These are phyloP conservation scores for Amblyjoppa proteus DNA, from an alignment of 2,888 invertebrate genomes.

Conservation along the genomic window DNA sequence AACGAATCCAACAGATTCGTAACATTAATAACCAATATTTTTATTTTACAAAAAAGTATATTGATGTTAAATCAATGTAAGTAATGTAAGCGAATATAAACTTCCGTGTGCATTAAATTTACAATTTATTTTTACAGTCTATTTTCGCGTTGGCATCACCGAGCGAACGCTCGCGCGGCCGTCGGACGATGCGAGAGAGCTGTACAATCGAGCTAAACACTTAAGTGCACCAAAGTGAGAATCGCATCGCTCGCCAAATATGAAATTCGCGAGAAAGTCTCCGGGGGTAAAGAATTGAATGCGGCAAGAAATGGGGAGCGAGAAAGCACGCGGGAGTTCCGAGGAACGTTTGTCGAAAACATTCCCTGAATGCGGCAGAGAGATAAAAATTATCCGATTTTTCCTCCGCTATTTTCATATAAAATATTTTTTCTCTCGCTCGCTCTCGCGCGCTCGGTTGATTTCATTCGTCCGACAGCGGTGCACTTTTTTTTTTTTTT, in stretches of 20 bases:
- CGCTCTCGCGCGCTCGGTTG: not conserved
- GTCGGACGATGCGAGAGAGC: not conserved
- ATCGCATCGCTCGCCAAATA: not conserved
- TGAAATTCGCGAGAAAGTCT: not conserved
- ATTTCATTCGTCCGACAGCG: conserved; percentile 18
- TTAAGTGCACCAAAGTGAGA: not conserved
- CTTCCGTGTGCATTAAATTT: too few relatives aligned
- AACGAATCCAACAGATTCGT: too few relatives aligned
- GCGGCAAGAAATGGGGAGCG: not conserved
- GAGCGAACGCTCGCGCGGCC: not conserved
- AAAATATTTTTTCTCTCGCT: conserved; percentile 51
- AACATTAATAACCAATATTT: too few relatives aligned
- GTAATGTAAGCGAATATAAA: too few relatives aligned
- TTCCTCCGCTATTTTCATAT: conserved; percentile 43
- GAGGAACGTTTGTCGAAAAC: conserved; percentile 28
- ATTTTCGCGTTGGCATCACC: too few relatives aligned
- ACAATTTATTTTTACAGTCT: too few relatives aligned
- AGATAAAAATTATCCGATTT: conserved; percentile 65
- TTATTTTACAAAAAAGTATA: too few relatives aligned
- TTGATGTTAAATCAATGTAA: too few relatives aligned
- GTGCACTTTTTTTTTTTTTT: conserved; percentile 40
- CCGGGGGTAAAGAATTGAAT: conserved; percentile 9
- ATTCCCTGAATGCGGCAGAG: conserved; percentile 33
- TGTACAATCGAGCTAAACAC: not conserved
- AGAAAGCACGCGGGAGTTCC: not conserved